phyloP scores from a whole-genome alignment of 1,140 invertebrate species.

The Drosophila bocqueti region DNA sequence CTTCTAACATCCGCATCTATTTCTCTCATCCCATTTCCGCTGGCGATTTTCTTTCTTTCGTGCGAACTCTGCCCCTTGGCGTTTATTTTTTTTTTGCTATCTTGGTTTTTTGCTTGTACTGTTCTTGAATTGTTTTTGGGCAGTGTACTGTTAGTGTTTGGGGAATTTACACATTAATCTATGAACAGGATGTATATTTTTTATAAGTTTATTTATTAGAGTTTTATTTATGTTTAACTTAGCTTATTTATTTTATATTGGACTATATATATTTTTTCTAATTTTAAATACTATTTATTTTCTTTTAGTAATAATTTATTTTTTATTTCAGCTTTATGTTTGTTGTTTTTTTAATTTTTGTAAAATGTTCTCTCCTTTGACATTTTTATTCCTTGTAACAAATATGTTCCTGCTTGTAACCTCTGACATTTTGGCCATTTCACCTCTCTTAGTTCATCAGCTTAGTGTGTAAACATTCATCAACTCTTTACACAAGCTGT shows the following conservation, averaged over 20 bases:
- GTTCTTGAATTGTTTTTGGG: conserved; percentile 32
- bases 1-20: conserved; percentile 1
- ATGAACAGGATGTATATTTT: not conserved
- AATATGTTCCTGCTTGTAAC: not conserved
- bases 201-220: not conserved
- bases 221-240: not conserved
- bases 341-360: not conserved
- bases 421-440: conserved; percentile 9
- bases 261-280: too few species aligned
- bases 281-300: not conserved
- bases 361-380: not conserved
- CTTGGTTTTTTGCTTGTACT: conserved; percentile 10
- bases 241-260: not conserved
- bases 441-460: conserved; percentile 2
- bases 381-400: not conserved
- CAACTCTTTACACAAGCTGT: conserved; percentile 24
- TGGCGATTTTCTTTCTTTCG: conserved; percentile 22
- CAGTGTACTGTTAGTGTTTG: not conserved
- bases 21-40: conserved; percentile 14
- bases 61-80: conserved; percentile 9
- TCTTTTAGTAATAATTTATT: too few species aligned
- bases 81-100: conserved; percentile 16
- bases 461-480: conserved; percentile 53
- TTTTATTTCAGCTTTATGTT: not conserved
- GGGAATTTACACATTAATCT: not conserved